phyloP scores from a whole-genome alignment of 2,797 vertebrate genomes.

The Benthosema pterotum region DNA sequence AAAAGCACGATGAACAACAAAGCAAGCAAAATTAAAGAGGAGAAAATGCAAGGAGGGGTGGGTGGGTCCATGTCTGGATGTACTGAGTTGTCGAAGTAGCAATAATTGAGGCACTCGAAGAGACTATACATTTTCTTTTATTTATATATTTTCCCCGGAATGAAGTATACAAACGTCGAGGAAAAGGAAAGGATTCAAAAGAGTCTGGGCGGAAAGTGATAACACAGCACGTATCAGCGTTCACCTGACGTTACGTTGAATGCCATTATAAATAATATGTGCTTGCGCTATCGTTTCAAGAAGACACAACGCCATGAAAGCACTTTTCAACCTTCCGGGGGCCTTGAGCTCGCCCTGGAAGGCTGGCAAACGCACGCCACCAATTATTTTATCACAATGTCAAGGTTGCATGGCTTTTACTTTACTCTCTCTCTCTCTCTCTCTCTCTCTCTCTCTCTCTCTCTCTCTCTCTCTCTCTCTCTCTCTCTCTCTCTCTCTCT shows the following conservation, averaged over 20 bases:
- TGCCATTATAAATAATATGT: constrained; percentile 75
- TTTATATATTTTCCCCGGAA: constrained; percentile 60
- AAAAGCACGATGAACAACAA: constrained; percentile 17
- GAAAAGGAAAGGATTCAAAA: constrained; percentile 58
- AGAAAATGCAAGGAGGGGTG: no score
- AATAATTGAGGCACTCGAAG: constrained; percentile 45
- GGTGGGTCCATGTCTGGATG: constrained; percentile 28
- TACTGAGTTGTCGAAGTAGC: constrained; percentile 38
- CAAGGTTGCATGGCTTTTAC: constrained; percentile 50
- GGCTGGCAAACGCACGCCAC: constrained; percentile 51
- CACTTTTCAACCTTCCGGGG: constrained; percentile 65
- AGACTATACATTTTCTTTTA: constrained; percentile 63
- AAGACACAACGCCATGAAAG: constrained; percentile 67
- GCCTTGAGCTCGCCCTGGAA: constrained; percentile 61
- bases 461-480: no score
- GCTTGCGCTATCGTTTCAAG: constrained; percentile 70
- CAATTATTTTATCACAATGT: constrained; percentile 64
- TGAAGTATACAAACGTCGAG: constrained; percentile 56
- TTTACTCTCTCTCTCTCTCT: neutral
- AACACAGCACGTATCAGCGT: constrained; percentile 73
- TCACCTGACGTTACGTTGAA: constrained; percentile 69
- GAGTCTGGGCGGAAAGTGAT: constrained; percentile 60
- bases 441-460: no score
- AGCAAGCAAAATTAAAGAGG: constrained; percentile 22
- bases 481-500: no score